A percentile compares a stretch with the other conserved stretches of the same genome.
Conservation (phyloP, 2,113 vertebrate genomes). For the Cyprinodon tularosa region DNA sequence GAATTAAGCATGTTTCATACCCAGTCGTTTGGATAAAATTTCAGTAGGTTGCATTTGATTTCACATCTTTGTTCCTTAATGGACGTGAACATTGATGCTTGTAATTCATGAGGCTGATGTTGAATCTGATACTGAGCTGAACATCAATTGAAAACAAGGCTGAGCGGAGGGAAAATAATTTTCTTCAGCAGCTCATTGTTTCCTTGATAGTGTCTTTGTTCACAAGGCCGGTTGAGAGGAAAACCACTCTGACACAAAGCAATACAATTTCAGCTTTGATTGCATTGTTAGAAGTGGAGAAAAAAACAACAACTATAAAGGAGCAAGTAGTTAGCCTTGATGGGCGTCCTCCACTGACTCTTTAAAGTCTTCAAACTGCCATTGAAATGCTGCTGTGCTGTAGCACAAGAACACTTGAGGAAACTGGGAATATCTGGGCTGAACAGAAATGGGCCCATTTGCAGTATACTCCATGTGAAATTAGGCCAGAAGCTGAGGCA, state of each 20-base stretch:
- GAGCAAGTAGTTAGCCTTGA: constrained; percentile 46
- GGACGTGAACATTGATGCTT: background rate
- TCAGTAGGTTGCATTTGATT: background rate
- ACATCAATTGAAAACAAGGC: background rate
- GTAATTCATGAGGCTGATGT: constrained; percentile 10
- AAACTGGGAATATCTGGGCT: constrained; percentile 31
- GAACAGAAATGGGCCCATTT: constrained; percentile 39
- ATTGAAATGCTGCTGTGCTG: constrained; percentile 5
- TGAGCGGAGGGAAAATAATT: background rate
- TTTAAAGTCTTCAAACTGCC: constrained; percentile 19
- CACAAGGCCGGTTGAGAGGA: constrained; percentile 17
- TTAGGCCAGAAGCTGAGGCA: constrained; percentile 45
- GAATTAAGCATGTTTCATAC: constrained; percentile 20
- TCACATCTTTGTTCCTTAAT: constrained; percentile 7
- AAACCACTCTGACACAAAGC: constrained; percentile 27
- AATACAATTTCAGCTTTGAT: constrained; percentile 28
- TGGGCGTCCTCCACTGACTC: constrained; percentile 33
- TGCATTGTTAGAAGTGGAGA: constrained; percentile 11
- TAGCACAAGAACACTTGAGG: constrained; percentile 43
- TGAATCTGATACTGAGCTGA: constrained; percentile 17
- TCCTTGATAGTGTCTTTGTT: constrained; percentile 48
- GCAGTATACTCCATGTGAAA: constrained; percentile 57
- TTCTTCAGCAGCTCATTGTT: constrained; percentile 17
- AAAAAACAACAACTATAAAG: constrained; percentile 19
- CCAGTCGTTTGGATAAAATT: constrained; percentile 18